Evolutionary conservation across 1,140 invertebrate species (phyloP), one percentile per base, ranked within the genome.

Genomic region (Drosophila bifasciata): DNA sequence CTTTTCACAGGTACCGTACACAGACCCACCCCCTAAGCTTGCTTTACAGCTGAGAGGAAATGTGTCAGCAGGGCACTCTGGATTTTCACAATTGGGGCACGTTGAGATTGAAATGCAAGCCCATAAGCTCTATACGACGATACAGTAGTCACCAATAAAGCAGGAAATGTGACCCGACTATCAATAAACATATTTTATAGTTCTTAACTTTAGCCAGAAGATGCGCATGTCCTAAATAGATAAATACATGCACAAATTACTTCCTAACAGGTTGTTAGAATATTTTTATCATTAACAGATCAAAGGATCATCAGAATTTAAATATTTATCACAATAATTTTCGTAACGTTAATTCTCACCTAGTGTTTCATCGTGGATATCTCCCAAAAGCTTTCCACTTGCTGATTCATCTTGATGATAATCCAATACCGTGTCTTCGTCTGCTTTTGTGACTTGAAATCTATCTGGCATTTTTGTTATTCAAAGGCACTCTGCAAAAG

Each of bases 401-500:
- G 80, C 85, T 25, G 84, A 85, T 58, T 90, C 89, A 75, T 90
- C 89, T 39, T 86, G 59, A 40, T 83, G 75, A 66, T 90, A 90
- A 52, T 88, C 78, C 67, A 86, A 78, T 36, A 74, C 72, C 69
- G 86, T 79, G 50, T 89, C 84, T 69, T 90, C 89, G 19, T 90
- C 84, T 62, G 89, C 80, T 79, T 90, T 90, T 52, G 89, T 89
- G 41, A 90, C 89, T 83, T 89, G 89, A 86, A 90, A 90, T 90
- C 89, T 90, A 68, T 90, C 89, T 70, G 89, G 89, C 89, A 90
- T 90, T 58, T 61, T 86, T 71, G 19, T 53, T 17, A 40, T 19
- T 61, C n/a, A 56, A 43, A 58, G 60, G 64, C 64, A 63, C 70
- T 84, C 79, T 67, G 36, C n/a, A 85, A 79, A 7, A 36, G 16